Conservation (phyloP, 2,113 vertebrate species). For the Notarius lentiginosus region DNA sequence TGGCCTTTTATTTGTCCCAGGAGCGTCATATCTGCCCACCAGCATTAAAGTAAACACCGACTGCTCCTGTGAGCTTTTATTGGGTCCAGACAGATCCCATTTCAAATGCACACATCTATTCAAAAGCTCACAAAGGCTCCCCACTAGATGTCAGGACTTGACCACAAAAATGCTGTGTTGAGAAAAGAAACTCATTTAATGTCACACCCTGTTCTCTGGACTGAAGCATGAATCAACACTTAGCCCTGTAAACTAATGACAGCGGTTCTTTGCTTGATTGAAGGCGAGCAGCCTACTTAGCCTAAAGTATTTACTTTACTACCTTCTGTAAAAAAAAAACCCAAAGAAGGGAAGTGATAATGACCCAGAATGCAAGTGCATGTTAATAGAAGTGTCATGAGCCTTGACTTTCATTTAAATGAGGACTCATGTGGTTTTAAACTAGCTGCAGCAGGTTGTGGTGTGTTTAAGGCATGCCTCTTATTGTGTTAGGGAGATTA, state of each 20-base stretch:
- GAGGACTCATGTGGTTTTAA: slow-evolving; percentile 29
- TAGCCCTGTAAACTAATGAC: slow-evolving; percentile 9
- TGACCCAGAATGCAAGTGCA: not conserved
- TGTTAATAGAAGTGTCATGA: slow-evolving; percentile 27
- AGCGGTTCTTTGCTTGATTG: slow-evolving; percentile 17
- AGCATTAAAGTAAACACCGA: not conserved
- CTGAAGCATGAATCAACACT: slow-evolving; percentile 4
- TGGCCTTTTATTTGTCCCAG: not conserved
- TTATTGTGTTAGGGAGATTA: slow-evolving; percentile 2
- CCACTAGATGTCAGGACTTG: slow-evolving; percentile 57
- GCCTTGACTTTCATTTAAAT: slow-evolving; percentile 30
- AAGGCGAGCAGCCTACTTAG: slow-evolving; percentile 15
- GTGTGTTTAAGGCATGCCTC: slow-evolving; percentile 43
- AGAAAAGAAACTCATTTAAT: not conserved
- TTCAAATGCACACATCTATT: not conserved
- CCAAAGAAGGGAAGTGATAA: slow-evolving; percentile 1
- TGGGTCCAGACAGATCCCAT: not conserved
- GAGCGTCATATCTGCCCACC: not conserved
- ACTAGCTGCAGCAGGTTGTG: slow-evolving; percentile 19
- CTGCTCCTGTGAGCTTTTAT: not conserved
- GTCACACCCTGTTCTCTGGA: slow-evolving; percentile 10
- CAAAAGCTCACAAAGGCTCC: not conserved
- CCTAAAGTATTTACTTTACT: not conserved
- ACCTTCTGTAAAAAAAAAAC: not conserved
- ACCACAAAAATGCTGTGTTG: slow-evolving; percentile 10